A percentile compares a stretch with the other conserved stretches of the same genome.
Evolutionary conservation across 92 coral and sea anemone genomes (phyloP).

Genomic region (Siderastrea radians): DNA sequence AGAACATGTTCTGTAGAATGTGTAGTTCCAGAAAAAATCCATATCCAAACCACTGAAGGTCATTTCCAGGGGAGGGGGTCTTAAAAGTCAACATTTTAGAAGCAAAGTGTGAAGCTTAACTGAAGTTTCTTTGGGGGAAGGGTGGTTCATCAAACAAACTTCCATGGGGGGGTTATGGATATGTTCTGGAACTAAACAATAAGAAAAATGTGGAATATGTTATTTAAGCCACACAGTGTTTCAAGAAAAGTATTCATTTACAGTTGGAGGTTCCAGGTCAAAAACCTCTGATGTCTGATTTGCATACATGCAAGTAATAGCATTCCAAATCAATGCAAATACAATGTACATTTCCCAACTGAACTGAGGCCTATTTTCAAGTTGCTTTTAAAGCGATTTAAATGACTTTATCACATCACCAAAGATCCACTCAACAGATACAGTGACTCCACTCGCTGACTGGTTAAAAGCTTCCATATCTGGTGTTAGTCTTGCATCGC

Average conservation of each 20-base stretch:
- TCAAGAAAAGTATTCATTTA: constrained; percentile 29
- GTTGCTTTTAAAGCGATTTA: constrained; percentile 32
- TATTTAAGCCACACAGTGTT: neutral
- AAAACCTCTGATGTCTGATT: neutral
- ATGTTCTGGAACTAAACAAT: neutral
- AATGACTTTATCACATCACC: constrained; percentile 24
- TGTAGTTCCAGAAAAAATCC: too few relatives aligned
- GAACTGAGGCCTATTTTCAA: constrained; percentile 45
- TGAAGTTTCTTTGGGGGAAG: too few relatives aligned
- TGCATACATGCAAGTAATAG: constrained; percentile 46
- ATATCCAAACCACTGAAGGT: too few relatives aligned
- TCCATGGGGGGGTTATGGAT: neutral
- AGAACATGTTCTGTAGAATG: too few relatives aligned
- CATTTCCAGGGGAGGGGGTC: too few relatives aligned
- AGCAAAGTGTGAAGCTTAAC: too few relatives aligned
- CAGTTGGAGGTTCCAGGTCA: constrained; percentile 30
- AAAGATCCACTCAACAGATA: constrained; percentile 25
- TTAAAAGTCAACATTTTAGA: too few relatives aligned
- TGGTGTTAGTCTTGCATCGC: constrained; percentile 31
- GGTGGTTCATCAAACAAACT: neutral
- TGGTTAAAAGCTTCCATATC: constrained; percentile 24
- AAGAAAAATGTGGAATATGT: neutral
- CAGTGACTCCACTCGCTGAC: constrained; percentile 32
- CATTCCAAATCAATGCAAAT: constrained; percentile 38
- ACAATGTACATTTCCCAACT: constrained; percentile 45